Base-by-base conservation (phyloP, 2,797 vertebrate species). In the Sebastes glaucus region DNA sequence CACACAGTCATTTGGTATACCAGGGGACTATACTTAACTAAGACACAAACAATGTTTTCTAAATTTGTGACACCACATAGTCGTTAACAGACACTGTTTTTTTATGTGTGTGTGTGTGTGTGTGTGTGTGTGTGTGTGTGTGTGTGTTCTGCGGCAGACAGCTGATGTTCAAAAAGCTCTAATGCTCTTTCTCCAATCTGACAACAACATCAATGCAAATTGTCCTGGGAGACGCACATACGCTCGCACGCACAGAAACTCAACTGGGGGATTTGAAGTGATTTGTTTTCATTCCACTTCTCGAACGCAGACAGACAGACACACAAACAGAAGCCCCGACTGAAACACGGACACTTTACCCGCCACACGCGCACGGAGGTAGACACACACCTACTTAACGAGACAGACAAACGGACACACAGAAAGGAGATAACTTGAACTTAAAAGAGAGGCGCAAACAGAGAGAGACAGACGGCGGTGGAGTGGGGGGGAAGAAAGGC, bases 181-280 rank as follows among this genome's bases (percentile, higher is more conserved):
- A 88, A 85, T 88, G 79, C 63, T 67, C 67, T 82, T 82, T 86
- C 84, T 82, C 55, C 78, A 76, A 80, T 89, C 74, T 87, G 82
- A 90, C 87, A 88, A 82, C 69, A 71, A 67, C 89, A 87, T 90
- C 75, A 74, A 80, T 87, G 80, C 74, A 90, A 92, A 89, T 92
- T 78, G 83, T 88, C 87, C 81, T 73, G 75, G 74, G 87, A 87
- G 80, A 86, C n/a, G 66, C 71, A 71, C 35, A 20, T 38, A 66
- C 10, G 5, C 28, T 4, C 10, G 10, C 32, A 16, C 59, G 32
- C 49, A 46, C 67, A 62, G 9, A 76, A 61, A 22, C 65, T 63
- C 14, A 4, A 72, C 82, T 81, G 64, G n/a, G 81, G 74, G 74
- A 84, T 87, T 87, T 85, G 68, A 84, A 89, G 78, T 88, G 82